These are phyloP conservation scores for Venturia canescens DNA, from an alignment of 1,140 invertebrate genomes.

Conservation along the genomic window DNA sequence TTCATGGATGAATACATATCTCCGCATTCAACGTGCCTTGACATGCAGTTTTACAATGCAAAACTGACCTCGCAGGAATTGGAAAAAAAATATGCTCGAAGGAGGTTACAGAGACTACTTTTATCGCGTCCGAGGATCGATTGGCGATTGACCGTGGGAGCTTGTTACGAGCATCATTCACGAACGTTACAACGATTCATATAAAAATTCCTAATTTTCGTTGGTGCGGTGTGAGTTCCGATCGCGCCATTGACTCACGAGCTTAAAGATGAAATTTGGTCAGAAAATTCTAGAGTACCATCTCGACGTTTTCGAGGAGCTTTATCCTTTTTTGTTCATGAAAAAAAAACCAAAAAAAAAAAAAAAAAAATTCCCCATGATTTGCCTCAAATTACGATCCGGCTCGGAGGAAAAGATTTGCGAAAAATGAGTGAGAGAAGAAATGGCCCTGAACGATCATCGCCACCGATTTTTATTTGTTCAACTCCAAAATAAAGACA, in stretches of 20 bases:
- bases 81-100: background rate
- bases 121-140: too few species aligned
- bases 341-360: background rate
- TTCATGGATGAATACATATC: background rate
- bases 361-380: background rate
- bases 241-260: too few species aligned
- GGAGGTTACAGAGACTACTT: background rate
- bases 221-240: too few species aligned
- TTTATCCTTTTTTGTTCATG: too few species aligned
- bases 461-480: background rate
- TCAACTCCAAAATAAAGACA: too few species aligned
- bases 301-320: too few species aligned
- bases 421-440: background rate
- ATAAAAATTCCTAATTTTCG: too few species aligned
- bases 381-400: background rate
- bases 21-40: conserved; percentile 14
- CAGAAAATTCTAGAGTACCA: too few species aligned
- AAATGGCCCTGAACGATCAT: background rate
- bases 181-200: too few species aligned
- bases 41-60: conserved; percentile 20
- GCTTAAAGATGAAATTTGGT: too few species aligned
- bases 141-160: too few species aligned
- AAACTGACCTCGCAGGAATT: background rate
- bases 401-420: background rate
- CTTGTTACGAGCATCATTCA: too few species aligned